Conservation (phyloP, 53 echinoderm and acorn worm species). For the Hippasteria phrygiana region DNA sequence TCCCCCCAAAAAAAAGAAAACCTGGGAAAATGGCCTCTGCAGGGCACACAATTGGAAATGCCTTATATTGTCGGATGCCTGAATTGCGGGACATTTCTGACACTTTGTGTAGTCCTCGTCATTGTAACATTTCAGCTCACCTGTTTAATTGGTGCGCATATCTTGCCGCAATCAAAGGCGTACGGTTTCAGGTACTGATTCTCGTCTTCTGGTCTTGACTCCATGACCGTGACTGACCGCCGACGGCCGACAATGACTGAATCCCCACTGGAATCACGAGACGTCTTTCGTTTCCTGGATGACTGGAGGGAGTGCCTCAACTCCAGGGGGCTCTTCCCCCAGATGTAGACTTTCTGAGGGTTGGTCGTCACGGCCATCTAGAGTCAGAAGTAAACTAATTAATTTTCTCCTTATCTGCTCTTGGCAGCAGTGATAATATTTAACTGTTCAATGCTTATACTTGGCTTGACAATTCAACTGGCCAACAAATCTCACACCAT, state of each 20-base stretch:
- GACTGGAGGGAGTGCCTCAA: slow-evolving; percentile 81
- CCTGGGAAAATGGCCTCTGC: too few relatives aligned
- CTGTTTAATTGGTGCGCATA: slow-evolving; percentile 74
- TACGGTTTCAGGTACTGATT: slow-evolving; percentile 72
- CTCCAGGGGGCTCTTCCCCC: slow-evolving; percentile 92
- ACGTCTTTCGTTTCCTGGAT: slow-evolving; percentile 70
- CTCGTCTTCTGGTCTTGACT: slow-evolving; percentile 55
- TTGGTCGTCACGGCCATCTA: slow-evolving; percentile 80
- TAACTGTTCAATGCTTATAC: too few relatives aligned
- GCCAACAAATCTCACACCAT: too few relatives aligned
- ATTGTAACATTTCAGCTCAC: slow-evolving; percentile 19
- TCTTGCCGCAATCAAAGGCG: slow-evolving; percentile 55
- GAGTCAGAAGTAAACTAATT: not conserved
- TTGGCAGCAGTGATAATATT: too few relatives aligned
- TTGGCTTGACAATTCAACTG: too few relatives aligned
- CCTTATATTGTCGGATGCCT: too few relatives aligned
- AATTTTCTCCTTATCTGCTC: not conserved
- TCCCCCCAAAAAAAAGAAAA: too few relatives aligned
- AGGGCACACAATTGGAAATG: too few relatives aligned
- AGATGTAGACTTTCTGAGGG: slow-evolving; percentile 89
- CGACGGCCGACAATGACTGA: slow-evolving; percentile 36
- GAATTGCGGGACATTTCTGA: too few relatives aligned
- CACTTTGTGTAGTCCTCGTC: not conserved
- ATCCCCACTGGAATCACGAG: slow-evolving; percentile 38
- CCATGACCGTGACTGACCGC: slow-evolving; percentile 56